Evolutionary conservation across 2,113 vertebrate genomes (phyloP).

Genomic region (Jacana jacana): DNA sequence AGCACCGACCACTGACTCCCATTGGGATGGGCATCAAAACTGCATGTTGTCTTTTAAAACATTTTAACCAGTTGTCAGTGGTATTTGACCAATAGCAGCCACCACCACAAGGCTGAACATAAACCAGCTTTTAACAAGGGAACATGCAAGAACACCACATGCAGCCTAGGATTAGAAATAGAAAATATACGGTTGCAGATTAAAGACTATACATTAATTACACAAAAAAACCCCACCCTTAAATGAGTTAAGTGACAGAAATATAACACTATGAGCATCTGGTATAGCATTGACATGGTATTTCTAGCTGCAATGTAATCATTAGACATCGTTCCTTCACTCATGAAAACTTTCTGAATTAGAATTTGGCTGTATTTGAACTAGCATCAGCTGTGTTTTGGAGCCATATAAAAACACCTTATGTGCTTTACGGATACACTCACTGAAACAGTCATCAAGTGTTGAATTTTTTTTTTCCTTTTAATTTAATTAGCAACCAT

Average conservation of each 20-base stretch:
- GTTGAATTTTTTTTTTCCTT: background rate
- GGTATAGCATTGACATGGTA: accelerated
- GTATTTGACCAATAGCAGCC: background rate
- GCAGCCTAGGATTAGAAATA: background rate
- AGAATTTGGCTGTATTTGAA: background rate
- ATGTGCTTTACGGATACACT: background rate
- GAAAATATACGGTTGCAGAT: background rate
- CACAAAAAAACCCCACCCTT: background rate
- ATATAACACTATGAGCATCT: background rate
- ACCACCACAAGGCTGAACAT: background rate
- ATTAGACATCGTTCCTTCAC: background rate
- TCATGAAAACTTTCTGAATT: background rate
- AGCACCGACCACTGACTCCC: background rate
- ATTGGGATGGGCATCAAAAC: accelerated
- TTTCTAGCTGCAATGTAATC: background rate
- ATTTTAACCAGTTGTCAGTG: background rate
- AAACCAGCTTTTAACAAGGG: background rate
- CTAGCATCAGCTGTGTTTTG: background rate
- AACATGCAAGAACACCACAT: background rate
- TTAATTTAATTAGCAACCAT: background rate
- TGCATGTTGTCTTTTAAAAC: background rate
- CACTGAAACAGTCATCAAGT: background rate
- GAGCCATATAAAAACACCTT: background rate
- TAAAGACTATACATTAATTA: background rate
- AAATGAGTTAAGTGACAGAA: background rate